phyloP scores from a whole-genome alignment of 1,140 invertebrate genomes.

The Neuroterus valhalla region DNA sequence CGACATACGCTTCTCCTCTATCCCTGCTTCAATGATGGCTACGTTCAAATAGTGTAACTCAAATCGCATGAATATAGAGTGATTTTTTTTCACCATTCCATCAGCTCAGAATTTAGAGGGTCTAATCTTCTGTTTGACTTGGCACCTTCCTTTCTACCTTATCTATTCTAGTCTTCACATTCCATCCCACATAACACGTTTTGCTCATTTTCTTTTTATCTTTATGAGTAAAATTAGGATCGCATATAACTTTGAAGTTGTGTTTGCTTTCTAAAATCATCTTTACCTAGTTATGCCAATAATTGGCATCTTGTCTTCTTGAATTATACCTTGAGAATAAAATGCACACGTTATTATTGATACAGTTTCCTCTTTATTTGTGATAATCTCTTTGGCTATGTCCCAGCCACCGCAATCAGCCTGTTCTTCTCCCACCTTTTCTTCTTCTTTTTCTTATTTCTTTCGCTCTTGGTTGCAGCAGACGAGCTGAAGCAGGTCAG shows the following conservation, averaged over 20 bases:
- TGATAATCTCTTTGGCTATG: background rate
- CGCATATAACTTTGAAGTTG: background rate
- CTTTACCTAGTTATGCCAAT: slow-evolving; percentile 18
- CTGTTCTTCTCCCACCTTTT: background rate
- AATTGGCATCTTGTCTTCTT: background rate
- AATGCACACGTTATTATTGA: background rate
- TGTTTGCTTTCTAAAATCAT: slow-evolving; percentile 24
- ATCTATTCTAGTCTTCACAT: no score
- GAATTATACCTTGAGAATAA: background rate
- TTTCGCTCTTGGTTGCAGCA: slow-evolving; percentile 16
- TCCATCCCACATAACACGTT: background rate
- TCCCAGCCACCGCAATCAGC: background rate
- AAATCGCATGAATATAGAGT: no score
- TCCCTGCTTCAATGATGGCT: background rate
- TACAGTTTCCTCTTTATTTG: slow-evolving; percentile 6
- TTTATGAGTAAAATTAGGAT: background rate
- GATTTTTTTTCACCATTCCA: no score
- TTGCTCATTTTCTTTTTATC: background rate
- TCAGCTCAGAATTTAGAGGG: no score
- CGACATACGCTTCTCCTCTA: no score
- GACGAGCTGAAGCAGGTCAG: background rate
- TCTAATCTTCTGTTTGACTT: no score
- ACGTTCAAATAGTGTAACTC: no score
- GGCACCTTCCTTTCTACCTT: no score
- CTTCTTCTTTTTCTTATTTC: background rate